A percentile compares a stretch with the other conserved stretches of the same genome.
These are phyloP conservation scores for Oostethus manadensis DNA, from an alignment of 2,113 vertebrate species.

Conservation along the genomic window DNA sequence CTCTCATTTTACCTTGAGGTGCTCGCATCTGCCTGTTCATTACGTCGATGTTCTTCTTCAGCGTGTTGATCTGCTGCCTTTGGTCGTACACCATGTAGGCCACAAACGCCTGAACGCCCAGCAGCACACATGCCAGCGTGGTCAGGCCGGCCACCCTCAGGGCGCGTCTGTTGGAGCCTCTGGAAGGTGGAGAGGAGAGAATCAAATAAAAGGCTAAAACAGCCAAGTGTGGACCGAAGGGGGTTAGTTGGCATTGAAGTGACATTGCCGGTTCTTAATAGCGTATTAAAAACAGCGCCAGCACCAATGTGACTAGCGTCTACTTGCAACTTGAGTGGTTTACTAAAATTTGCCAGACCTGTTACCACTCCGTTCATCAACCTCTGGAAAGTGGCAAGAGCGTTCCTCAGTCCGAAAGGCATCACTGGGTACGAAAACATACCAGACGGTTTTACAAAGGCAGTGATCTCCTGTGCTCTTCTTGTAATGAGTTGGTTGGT, in stretches of 20 bases:
- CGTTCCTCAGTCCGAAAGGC: too few relatives aligned
- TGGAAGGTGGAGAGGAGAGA: constrained; percentile 9
- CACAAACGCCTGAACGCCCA: constrained; percentile 84
- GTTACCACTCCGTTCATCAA: too few relatives aligned
- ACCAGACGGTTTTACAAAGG: too few relatives aligned
- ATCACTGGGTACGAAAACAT: too few relatives aligned
- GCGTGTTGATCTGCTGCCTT: constrained; percentile 72
- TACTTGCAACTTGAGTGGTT: too few relatives aligned
- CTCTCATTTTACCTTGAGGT: constrained; percentile 56
- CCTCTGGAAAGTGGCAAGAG: too few relatives aligned
- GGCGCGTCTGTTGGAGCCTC: constrained; percentile 57
- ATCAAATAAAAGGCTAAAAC: background rate
- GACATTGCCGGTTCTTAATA: background rate
- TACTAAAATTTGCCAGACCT: too few relatives aligned
- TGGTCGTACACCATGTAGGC: constrained; percentile 82
- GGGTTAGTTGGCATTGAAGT: background rate
- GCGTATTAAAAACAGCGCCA: too few relatives aligned
- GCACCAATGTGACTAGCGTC: too few relatives aligned
- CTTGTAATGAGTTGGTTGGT: too few relatives aligned
- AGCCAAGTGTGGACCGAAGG: background rate
- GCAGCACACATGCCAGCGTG: constrained; percentile 79
- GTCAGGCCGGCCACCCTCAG: constrained; percentile 73
- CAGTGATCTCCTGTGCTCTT: too few relatives aligned
- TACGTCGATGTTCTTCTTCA: constrained; percentile 70
- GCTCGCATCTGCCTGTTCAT: constrained; percentile 76